Conservation (phyloP, 2,113 vertebrate genomes). For the Neolamprologus brichardi region DNA sequence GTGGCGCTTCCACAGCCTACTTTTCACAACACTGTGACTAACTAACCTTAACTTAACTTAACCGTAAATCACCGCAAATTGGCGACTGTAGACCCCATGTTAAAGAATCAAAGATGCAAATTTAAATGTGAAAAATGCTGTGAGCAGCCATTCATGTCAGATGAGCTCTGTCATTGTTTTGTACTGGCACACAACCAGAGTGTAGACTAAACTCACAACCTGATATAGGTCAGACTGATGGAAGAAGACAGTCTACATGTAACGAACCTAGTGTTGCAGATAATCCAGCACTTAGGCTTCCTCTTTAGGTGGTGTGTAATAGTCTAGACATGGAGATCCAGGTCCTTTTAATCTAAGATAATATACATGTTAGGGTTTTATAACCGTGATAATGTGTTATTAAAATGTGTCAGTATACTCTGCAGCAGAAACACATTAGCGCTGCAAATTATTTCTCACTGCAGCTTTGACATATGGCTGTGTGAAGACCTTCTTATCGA, state of each 20-base stretch:
- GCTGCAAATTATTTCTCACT: not conserved
- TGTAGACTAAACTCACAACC: not conserved
- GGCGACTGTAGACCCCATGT: not conserved
- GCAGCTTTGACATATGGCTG: not conserved
- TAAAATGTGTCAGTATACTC: accelerated
- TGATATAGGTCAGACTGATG: not conserved
- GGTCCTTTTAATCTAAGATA: not conserved
- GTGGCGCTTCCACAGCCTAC: not conserved
- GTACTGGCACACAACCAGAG: accelerated
- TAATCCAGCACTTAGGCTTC: not conserved
- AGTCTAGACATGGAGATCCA: not conserved
- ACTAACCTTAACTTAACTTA: not conserved
- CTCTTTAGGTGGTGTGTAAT: not conserved
- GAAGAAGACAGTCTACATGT: not conserved
- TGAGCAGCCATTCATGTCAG: not conserved
- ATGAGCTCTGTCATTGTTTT: not conserved
- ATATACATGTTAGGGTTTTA: not conserved
- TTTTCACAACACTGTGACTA: not conserved
- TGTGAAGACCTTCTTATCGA: not conserved
- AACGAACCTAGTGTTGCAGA: not conserved
- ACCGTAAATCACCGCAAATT: not conserved
- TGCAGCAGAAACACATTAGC: not conserved
- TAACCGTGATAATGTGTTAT: not conserved
- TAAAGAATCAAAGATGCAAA: not conserved
- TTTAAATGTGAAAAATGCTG: accelerated